phyloP scores from a whole-genome alignment of 2,113 vertebrate species.

The Neomonachus schauinslandi region DNA sequence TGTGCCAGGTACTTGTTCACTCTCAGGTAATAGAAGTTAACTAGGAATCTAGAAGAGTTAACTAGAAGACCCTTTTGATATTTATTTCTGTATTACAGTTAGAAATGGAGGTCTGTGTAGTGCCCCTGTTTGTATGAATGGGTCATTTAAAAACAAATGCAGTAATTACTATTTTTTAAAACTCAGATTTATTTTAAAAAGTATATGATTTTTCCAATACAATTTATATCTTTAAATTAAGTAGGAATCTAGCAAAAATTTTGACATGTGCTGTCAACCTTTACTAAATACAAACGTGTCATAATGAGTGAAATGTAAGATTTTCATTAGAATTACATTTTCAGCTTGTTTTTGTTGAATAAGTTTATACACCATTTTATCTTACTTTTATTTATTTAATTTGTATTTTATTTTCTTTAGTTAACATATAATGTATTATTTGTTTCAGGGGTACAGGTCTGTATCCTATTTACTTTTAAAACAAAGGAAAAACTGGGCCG shows the following conservation, averaged over 20 bases:
- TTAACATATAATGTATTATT: neutral
- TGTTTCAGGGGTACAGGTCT: neutral
- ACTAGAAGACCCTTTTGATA: neutral
- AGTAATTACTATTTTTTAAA: neutral
- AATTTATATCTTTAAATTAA: conserved; percentile 48
- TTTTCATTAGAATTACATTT: conserved; percentile 39
- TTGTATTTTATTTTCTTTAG: neutral
- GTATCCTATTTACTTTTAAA: neutral
- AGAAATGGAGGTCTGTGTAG: neutral
- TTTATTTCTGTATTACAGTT: neutral
- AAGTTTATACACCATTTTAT: conserved; percentile 19
- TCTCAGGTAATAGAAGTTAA: neutral
- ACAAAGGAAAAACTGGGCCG: neutral
- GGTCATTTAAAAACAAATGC: conserved; percentile 9
- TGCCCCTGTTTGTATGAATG: neutral
- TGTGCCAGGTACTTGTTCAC: neutral
- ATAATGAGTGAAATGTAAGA: neutral
- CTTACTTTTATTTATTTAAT: neutral
- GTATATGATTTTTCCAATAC: neutral
- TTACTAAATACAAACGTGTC: neutral
- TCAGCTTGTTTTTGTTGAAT: conserved; percentile 39
- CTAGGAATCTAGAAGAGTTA: conserved; percentile 7
- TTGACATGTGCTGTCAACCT: neutral
- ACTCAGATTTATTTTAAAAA: conserved; percentile 27
- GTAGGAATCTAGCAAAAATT: conserved; percentile 41